These are phyloP conservation scores for Norana najaformis DNA, from an alignment of 2,888 invertebrate genomes.

Conservation along the genomic window DNA sequence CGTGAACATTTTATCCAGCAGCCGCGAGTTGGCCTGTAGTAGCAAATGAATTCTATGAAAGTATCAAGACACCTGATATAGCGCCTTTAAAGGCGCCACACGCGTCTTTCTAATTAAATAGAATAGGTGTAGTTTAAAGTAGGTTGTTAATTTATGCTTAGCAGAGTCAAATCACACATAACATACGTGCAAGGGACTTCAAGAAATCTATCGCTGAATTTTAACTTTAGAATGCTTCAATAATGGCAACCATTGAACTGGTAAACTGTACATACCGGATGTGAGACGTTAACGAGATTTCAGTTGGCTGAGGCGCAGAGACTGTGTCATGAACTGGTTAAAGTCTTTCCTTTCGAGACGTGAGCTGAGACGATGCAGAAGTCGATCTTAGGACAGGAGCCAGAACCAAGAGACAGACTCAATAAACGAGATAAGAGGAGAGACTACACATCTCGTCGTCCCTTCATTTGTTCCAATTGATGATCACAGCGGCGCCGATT, in stretches of 20 bases:
- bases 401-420: not conserved
- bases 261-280: not conserved
- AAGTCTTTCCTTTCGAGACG: not conserved
- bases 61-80: too few relatives aligned
- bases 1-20: too few relatives aligned
- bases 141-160: too few relatives aligned
- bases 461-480: slow-evolving; percentile 5
- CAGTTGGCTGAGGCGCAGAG: not conserved
- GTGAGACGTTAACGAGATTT: not conserved
- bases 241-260: not conserved
- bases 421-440: not conserved
- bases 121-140: too few relatives aligned
- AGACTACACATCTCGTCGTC: not conserved
- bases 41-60: too few relatives aligned
- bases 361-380: not conserved
- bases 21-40: too few relatives aligned
- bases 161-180: too few relatives aligned
- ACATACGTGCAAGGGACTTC: too few relatives aligned
- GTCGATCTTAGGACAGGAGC: not conserved
- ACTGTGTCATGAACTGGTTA: not conserved
- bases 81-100: too few relatives aligned
- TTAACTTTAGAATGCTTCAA: not conserved
- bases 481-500: not conserved
- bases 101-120: too few relatives aligned
- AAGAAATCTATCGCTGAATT: not conserved